Evolutionary conservation across 2,888 invertebrate species (phyloP), one percentile per base, ranked within the genome.

Genomic region (Romanomermis culicivorax): DNA sequence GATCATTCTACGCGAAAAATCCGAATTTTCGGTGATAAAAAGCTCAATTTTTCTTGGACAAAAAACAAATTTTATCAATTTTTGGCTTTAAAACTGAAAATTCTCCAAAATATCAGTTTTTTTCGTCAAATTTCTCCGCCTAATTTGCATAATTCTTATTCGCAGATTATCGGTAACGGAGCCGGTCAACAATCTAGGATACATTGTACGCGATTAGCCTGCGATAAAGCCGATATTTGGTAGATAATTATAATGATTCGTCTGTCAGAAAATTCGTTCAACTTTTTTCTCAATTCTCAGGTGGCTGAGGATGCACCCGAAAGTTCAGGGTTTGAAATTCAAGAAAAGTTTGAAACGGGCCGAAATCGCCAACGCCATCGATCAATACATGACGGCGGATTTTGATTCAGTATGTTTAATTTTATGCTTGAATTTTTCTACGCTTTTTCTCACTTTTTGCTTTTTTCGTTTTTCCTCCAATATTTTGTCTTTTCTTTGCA

Each of bases 171-270:
- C 64, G 95, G 95, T 23, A 91, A 91, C 64, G 95, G 95, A 29
- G 95, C 95, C n/a, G 95, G 95, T 0, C 95, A 97, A 68, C 95
- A 97, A 71, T 91, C 89, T 0, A 79, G 95, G 60, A 93, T 97
- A 66, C 95, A 97, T 72, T 97, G 95, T 74, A 93, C 93, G 1
- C 78, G 93, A 62, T 77, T 97, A 62, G 95, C 95, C 56, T 93
- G 91, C 49, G 86, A 88, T 67, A 97, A 97, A 71, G 89, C 91
- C 26, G 83, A 87, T 68, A 85, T 88, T 72, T 97, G 95, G 93
- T 79, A 64, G 60, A 66, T 62, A 11, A 36, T 17, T 36, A 36
- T 11, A 36, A 36, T 36, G n/a, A 17, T 30, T 14, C 2, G 2
- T 36, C 47, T 29, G 24, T 17, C 27, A 17, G 56, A 26, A 24